phyloP scores from a whole-genome alignment of 1,140 invertebrate genomes.

The Drosophila albomicans region DNA sequence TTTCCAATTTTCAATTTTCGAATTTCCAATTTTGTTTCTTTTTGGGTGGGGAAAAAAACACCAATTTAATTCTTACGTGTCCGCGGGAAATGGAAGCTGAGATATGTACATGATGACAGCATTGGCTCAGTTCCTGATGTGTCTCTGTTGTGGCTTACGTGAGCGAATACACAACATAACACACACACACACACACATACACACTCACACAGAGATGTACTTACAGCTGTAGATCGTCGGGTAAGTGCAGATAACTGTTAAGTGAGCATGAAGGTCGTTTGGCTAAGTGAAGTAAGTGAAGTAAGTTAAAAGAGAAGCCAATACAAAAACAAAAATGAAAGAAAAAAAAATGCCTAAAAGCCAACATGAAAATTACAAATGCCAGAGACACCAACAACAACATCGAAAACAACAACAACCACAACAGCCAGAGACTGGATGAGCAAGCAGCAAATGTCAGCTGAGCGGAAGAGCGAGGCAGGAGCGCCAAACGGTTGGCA shows the following conservation, averaged over 20 bases:
- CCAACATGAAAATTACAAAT: slow-evolving; percentile 20
- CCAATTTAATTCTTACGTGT: slow-evolving; percentile 10
- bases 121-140: slow-evolving; percentile 24
- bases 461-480: slow-evolving; percentile 26
- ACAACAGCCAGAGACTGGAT: neutral
- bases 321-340: neutral
- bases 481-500: slow-evolving; percentile 60
- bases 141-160: slow-evolving; percentile 58
- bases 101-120: neutral
- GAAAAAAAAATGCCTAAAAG: slow-evolving; percentile 28
- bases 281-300: slow-evolving; percentile 65
- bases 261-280: slow-evolving; percentile 77
- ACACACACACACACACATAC: slow-evolving; percentile 19
- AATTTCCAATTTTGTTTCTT: neutral
- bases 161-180: slow-evolving; percentile 42
- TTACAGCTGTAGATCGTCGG: slow-evolving; percentile 21
- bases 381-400: slow-evolving; percentile 14
- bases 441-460: slow-evolving; percentile 1
- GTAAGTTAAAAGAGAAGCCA: slow-evolving; percentile 45
- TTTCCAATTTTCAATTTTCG: neutral
- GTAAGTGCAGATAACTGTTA: slow-evolving; percentile 66
- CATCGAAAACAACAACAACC: too few relatives aligned
- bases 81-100: slow-evolving; percentile 1
- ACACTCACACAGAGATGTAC: slow-evolving; percentile 16
- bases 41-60: neutral